A percentile compares a stretch with the other conserved stretches of the same genome.
Evolutionary conservation across 2,888 invertebrate genomes (phyloP).

Genomic region (Harmothoe impar): DNA sequence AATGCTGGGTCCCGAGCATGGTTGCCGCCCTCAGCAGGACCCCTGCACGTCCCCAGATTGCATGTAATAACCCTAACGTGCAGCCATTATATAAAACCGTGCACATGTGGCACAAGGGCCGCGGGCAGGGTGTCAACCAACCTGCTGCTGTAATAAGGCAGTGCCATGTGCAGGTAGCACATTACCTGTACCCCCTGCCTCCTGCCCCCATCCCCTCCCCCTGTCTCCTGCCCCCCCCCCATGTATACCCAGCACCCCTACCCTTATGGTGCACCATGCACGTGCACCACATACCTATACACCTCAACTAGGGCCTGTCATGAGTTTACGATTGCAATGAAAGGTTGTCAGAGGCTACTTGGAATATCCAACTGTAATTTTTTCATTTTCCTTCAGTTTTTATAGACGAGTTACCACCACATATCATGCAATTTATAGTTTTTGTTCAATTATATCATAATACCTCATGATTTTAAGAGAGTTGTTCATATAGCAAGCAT

Average conservation of each 20-base stretch:
- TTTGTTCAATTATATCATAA: too few relatives aligned
- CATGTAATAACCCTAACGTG: conserved; percentile 18
- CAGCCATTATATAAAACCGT: conserved; percentile 19
- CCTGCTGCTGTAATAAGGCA: not conserved
- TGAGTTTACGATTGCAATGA: not conserved
- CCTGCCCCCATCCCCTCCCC: too few relatives aligned
- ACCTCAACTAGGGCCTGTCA: not conserved
- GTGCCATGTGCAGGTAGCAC: conserved; percentile 2
- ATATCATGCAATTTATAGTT: too few relatives aligned
- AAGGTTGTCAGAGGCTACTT: not conserved
- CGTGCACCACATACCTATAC: conserved; percentile 1
- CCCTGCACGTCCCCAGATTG: not conserved
- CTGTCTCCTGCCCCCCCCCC: too few relatives aligned
- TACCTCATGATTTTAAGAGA: too few relatives aligned
- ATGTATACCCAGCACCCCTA: not conserved
- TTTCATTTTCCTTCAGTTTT: too few relatives aligned
- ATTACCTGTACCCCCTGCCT: not conserved
- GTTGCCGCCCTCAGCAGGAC: too few relatives aligned
- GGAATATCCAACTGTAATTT: too few relatives aligned
- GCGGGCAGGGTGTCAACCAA: not conserved
- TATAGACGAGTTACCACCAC: too few relatives aligned
- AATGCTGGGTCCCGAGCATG: too few relatives aligned
- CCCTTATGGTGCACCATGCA: not conserved
- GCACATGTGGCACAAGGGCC: not conserved
- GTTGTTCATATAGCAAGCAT: too few relatives aligned